phyloP scores from a whole-genome alignment of 2,888 invertebrate genomes.

The Phortica okadai region DNA sequence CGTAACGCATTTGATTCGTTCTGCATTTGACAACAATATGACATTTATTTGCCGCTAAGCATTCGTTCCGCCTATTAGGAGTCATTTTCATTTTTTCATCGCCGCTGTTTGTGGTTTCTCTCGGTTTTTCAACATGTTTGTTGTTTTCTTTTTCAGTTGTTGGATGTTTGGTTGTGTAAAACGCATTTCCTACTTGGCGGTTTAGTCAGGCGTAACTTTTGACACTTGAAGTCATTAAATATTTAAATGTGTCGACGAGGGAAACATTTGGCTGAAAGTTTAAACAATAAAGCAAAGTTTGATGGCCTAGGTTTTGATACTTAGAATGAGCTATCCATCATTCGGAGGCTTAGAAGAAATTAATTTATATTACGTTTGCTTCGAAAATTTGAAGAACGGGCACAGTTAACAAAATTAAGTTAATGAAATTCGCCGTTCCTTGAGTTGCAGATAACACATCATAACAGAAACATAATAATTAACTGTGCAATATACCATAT shows the following conservation, averaged over 20 bases:
- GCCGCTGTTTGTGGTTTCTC: not conserved
- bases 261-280: not conserved
- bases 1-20: constrained; percentile 64
- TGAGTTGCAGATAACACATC: no score
- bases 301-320: not conserved
- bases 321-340: not conserved
- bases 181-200: not conserved
- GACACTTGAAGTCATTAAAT: constrained; percentile 30
- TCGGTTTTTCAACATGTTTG: no score
- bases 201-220: constrained; percentile 19
- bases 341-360: no score
- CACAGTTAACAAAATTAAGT: no score
- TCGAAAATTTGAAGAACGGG: no score
- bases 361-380: no score
- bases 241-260: constrained; percentile 18
- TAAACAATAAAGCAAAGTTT: not conserved
- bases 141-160: not conserved
- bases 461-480: no score
- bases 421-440: no score
- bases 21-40: constrained; percentile 46
- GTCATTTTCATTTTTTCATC: not conserved
- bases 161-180: constrained; percentile 1
- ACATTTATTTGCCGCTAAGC: constrained; percentile 30
- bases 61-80: constrained; percentile 26
- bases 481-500: no score